Percentiles rank a stretch among this genome's conserved stretches.
Evolutionary conservation across 2,113 vertebrate species (phyloP).

Genomic region (Dasyprocta punctata): DNA sequence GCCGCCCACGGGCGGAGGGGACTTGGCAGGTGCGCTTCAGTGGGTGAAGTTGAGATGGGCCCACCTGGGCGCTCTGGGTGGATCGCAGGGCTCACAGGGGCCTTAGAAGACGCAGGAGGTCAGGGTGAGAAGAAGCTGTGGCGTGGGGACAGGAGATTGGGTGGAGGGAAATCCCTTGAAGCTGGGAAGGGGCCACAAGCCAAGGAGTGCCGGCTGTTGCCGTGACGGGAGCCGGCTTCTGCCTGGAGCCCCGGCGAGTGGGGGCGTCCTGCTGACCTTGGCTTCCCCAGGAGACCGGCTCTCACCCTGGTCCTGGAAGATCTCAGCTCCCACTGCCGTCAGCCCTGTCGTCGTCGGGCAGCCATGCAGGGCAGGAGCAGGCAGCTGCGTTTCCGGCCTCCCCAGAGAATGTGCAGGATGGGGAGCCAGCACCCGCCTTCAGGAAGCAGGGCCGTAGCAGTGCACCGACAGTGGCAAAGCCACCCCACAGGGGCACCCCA

Average conservation of each 20-base stretch:
- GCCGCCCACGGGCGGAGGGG: not conserved
- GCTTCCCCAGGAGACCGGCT: too few relatives aligned
- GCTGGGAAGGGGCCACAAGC: not conserved
- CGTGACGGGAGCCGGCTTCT: not conserved
- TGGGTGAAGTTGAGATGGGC: not conserved
- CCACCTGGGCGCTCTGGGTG: not conserved
- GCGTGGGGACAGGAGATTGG: not conserved
- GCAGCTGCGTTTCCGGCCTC: not conserved
- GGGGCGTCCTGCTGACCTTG: not conserved
- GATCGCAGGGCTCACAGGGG: not conserved
- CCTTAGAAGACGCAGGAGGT: not conserved
- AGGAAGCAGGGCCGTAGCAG: not conserved
- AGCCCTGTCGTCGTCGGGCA: not conserved
- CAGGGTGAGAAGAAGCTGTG: not conserved
- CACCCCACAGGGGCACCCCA: not conserved
- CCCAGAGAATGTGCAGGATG: not conserved
- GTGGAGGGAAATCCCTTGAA: too few relatives aligned
- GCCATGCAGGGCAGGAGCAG: not conserved
- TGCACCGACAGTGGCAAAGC: not conserved
- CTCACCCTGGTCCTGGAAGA: too few relatives aligned
- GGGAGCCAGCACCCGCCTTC: not conserved
- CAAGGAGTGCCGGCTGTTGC: not conserved
- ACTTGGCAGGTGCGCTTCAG: too few relatives aligned
- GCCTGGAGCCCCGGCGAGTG: not conserved
- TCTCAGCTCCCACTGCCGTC: too few relatives aligned